Conservation (phyloP, 37 sponge, comb jelly and placozoan genomes). For the Mnemiopsis leidyi region DNA sequence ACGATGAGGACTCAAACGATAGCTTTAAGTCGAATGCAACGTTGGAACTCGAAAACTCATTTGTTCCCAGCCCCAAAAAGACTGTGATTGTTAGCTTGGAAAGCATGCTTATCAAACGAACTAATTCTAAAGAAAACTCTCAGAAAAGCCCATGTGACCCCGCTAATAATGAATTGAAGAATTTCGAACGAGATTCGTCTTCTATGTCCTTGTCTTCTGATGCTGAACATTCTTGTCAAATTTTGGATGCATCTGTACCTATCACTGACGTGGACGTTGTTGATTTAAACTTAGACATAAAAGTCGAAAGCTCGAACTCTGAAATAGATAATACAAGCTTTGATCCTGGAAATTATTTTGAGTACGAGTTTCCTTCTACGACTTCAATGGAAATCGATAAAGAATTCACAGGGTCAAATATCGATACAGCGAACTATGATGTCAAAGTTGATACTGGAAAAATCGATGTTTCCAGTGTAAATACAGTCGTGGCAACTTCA, state of each 20-base stretch:
- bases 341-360: background rate
- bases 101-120: background rate
- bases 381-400: background rate
- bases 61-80: background rate
- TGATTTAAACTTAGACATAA: background rate
- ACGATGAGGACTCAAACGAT: background rate
- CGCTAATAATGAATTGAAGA: background rate
- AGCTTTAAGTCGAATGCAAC: slow-evolving; percentile 19
- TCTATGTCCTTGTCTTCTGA: background rate
- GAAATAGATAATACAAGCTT: background rate
- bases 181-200: background rate
- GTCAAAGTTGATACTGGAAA: background rate
- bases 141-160: background rate
- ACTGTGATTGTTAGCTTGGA: background rate
- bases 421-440: background rate
- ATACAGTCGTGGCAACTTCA: background rate
- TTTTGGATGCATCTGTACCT: background rate
- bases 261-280: background rate
- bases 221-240: background rate
- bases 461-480: background rate
- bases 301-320: background rate
- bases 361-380: background rate
- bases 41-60: background rate
- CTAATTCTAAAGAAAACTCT: background rate
- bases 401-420: background rate